Evolutionary conservation across 2,797 vertebrate species (phyloP), one percentile per base, ranked within the genome.

Genomic region (Choloepus didactylus): DNA sequence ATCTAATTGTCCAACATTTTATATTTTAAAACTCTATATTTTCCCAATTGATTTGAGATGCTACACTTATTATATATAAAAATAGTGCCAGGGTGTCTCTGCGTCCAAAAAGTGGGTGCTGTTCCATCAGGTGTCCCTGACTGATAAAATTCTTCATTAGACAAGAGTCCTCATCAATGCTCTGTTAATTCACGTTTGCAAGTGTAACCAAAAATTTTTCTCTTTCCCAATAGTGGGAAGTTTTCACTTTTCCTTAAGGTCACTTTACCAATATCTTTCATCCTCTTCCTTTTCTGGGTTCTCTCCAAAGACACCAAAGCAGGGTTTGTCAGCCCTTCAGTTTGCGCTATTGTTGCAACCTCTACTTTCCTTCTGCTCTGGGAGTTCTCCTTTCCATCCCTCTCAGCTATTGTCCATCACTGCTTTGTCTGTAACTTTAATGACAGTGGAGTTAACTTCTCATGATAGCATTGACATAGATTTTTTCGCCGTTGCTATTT

Each of bases 131-230:
- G 10, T 76, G 15, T 64, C 19, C 0, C 38, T 59, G 27, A 44
- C 2, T 89, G 12, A 14, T 35, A 62, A 80, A 91, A 87, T 38
- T n/a, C 11, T 87, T 84, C 69, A 23, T 49, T 56, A 41, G 23
- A 91, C 83, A 14, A 70, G 29, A 94, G 35, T 69, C 15, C 16
- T 94, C 41, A 85, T 46, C 11, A 46, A 80, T 9, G 5, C 19
- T 93, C 59, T 79, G 27, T 64, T 76, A 94, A 93, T 76, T 69
- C n/a, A 72, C 38, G 27, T 21, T 76, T 87, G 60, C 51, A 80
- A 88, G 15, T 60, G 3, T 60, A 69, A 82, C 49, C 64, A 59
- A 79, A 64, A 75, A 75, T 21, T 49, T 73, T 6, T 88, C 27
- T 79, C 19, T 76, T 18, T 82, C 38, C 38, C 23, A 91, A 59